Evolutionary conservation across 2,113 vertebrate species (phyloP).

Genomic region (Salminus brasiliensis): DNA sequence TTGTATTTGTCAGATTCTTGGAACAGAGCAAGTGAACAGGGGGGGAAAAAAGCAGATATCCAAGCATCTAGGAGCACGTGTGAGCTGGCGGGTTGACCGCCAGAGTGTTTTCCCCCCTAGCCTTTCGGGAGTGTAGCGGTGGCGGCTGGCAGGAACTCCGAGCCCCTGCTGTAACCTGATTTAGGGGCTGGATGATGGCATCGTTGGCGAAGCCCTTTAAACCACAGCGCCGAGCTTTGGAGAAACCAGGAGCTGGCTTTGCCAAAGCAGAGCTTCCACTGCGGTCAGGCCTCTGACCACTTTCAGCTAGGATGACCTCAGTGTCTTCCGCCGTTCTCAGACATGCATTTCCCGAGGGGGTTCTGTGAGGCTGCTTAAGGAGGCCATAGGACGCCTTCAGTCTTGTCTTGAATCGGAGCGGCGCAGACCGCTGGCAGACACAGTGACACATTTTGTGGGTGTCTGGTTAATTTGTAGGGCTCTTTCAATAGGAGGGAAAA

Average conservation of each 20-base stretch:
- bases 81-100: neutral
- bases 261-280: conserved; percentile 7
- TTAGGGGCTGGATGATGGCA: neutral
- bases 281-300: neutral
- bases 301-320: neutral
- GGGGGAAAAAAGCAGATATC: neutral
- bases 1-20: conserved; percentile 16
- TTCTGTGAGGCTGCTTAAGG: neutral
- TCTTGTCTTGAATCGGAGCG: neutral
- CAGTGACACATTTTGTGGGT: neutral
- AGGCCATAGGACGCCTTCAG: neutral
- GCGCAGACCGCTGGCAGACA: neutral
- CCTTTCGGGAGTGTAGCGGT: neutral
- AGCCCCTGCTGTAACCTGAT: conserved; percentile 17
- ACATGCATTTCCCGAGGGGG: neutral
- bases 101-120: neutral
- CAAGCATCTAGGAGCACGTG: conserved; percentile 15
- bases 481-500: neutral
- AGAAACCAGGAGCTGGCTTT: neutral
- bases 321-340: neutral
- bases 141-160: conserved; percentile 11
- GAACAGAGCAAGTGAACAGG: neutral
- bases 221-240: neutral
- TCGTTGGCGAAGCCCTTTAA: neutral
- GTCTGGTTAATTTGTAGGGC: neutral